Percentiles rank a stretch among this genome's conserved stretches.
phyloP scores from a whole-genome alignment of 2,888 invertebrate species.

The Catotricha subobsoleta region DNA sequence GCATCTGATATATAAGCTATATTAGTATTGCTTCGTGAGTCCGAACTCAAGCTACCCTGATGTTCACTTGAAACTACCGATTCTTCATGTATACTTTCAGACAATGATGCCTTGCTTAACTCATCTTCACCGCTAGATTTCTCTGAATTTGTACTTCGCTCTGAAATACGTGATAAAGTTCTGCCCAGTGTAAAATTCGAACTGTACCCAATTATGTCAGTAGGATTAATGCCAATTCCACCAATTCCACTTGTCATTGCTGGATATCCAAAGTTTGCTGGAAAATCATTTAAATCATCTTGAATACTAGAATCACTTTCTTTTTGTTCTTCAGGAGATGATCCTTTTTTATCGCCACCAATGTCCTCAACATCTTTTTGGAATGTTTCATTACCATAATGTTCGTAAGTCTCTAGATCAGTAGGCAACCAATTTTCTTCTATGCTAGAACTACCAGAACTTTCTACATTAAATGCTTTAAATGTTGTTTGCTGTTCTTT shows the following conservation, averaged over 20 bases:
- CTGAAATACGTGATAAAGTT: constrained; percentile 71
- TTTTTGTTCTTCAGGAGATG: constrained; percentile 37
- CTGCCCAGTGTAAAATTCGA: constrained; percentile 55
- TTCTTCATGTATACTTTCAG: constrained; percentile 68
- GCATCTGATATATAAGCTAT: constrained; percentile 60
- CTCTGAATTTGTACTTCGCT: constrained; percentile 74
- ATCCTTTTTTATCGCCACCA: constrained; percentile 23
- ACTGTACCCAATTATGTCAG: constrained; percentile 55
- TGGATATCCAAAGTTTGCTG: constrained; percentile 56
- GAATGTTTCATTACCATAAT: constrained; percentile 20
- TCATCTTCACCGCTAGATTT: constrained; percentile 71
- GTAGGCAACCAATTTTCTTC: constrained; percentile 69
- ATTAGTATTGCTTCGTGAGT: constrained; percentile 58
- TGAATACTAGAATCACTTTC: constrained; percentile 44
- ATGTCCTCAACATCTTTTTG: background rate
- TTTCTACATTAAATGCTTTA: constrained; percentile 68
- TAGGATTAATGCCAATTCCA: constrained; percentile 37
- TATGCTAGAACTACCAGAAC: constrained; percentile 68
- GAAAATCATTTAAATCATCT: constrained; percentile 61
- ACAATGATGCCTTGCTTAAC: constrained; percentile 58
- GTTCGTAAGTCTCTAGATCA: constrained; percentile 48
- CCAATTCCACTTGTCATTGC: constrained; percentile 31
- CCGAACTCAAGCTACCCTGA: constrained; percentile 69
- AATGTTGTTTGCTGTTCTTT: constrained; percentile 62
- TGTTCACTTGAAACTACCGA: constrained; percentile 69